Conservation (phyloP, 2,797 vertebrate genomes). For the Tenualosa ilisha region DNA sequence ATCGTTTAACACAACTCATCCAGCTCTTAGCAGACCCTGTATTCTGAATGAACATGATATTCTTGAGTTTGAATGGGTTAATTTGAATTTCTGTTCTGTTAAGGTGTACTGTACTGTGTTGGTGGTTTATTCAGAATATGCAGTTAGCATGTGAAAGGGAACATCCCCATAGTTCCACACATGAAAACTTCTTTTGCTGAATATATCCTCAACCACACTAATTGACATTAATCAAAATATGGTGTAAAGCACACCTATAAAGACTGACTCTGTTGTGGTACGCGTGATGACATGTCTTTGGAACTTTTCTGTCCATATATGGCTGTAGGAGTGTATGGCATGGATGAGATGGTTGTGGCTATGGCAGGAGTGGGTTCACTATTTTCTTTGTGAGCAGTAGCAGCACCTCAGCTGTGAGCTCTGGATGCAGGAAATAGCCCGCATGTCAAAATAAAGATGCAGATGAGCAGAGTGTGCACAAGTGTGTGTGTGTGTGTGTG, state of each 20-base stretch:
- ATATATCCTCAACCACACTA: too few relatives aligned
- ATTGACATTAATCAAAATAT: too few relatives aligned
- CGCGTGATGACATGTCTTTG: too few relatives aligned
- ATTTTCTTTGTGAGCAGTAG: neutral
- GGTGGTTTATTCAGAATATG: too few relatives aligned
- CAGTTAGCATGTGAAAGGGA: too few relatives aligned
- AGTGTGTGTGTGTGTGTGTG: neutral
- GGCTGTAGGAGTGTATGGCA: neutral
- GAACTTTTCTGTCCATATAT: too few relatives aligned
- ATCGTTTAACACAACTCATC: neutral
- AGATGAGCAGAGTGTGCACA: neutral
- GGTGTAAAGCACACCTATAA: too few relatives aligned
- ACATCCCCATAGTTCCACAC: too few relatives aligned
- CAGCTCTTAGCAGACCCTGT: neutral
- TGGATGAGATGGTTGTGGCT: neutral
- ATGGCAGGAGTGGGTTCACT: neutral
- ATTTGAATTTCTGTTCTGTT: too few relatives aligned
- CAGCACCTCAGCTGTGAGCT: neutral
- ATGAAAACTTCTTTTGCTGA: too few relatives aligned
- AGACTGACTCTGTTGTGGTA: too few relatives aligned
- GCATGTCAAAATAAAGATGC: neutral
- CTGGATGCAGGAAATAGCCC: neutral
- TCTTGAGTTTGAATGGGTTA: neutral
- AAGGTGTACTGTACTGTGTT: too few relatives aligned
- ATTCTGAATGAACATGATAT: neutral